Evolutionary conservation across 2,888 invertebrate genomes (phyloP).

Genomic region (Apotomis turbidana): DNA sequence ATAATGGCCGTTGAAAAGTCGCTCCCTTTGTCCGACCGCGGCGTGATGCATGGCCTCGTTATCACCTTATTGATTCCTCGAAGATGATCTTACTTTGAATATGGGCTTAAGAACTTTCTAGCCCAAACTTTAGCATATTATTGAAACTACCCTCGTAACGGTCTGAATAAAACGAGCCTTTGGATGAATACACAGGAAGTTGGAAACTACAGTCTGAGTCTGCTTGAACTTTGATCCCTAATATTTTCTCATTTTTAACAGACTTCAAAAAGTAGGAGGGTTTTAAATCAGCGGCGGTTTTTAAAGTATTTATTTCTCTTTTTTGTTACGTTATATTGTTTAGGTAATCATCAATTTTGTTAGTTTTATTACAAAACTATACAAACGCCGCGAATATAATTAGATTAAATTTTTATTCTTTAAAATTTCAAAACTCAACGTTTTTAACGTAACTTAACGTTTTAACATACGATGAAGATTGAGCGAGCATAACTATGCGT

Average conservation of each 20-base stretch:
- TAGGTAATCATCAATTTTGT: too few relatives aligned
- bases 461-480: too few relatives aligned
- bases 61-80: conserved; percentile 19
- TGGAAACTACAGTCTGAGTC: not conserved
- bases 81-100: conserved; percentile 1
- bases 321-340: too few relatives aligned
- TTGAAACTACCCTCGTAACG: not conserved
- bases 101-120: not conserved
- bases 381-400: too few relatives aligned
- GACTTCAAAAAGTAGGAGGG: too few relatives aligned
- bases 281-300: too few relatives aligned
- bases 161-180: not conserved
- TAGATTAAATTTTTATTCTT: too few relatives aligned
- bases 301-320: too few relatives aligned
- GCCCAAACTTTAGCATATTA: not conserved
- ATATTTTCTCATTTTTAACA: not conserved
- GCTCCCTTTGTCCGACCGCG: conserved; percentile 10
- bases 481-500: too few relatives aligned
- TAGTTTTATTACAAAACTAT: too few relatives aligned
- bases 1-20: conserved; percentile 34
- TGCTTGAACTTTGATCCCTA: not conserved
- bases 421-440: too few relatives aligned
- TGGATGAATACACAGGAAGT: not conserved
- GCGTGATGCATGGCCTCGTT: conserved; percentile 32
- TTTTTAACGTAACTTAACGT: too few relatives aligned